A percentile compares a stretch with the other conserved stretches of the same genome.
Evolutionary conservation across 2,888 invertebrate species (phyloP).

Genomic region (Meteorus cinctellus): DNA sequence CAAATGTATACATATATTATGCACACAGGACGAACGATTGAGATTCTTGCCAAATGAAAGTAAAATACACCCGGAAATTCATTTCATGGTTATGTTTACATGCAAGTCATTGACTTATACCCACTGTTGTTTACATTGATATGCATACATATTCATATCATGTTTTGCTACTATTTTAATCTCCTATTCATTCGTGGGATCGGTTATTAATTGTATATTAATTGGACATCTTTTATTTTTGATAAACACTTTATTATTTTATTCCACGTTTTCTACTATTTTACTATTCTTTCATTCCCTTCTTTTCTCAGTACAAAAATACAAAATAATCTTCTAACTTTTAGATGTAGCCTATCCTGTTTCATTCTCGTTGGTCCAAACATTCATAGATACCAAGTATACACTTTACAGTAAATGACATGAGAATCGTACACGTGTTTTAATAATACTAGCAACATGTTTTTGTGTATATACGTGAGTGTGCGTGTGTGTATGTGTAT

Average conservation of each 20-base stretch:
- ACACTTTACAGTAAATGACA: conserved; percentile 1
- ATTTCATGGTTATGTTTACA: neutral
- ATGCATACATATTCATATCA: neutral
- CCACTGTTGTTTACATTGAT: neutral
- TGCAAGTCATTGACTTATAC: conserved; percentile 41
- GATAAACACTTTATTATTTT: neutral
- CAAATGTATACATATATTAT: neutral
- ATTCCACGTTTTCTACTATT: neutral
- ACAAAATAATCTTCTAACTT: neutral
- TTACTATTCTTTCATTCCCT: neutral
- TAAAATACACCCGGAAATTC: conserved; percentile 47
- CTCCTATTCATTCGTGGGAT: neutral
- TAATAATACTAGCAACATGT: neutral
- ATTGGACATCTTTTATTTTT: neutral
- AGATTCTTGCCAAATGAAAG: conserved; percentile 46
- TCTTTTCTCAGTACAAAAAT: neutral
- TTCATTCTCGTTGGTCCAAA: too few relatives aligned
- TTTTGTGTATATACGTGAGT: neutral
- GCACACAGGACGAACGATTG: conserved; percentile 16
- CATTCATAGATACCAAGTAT: neutral
- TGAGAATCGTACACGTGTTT: neutral
- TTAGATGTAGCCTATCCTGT: too few relatives aligned
- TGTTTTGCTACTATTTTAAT: neutral
- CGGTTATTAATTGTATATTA: neutral
- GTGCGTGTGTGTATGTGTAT: neutral